Conservation (phyloP, 2,113 vertebrate genomes). For the Gnathonemus longibarbis region DNA sequence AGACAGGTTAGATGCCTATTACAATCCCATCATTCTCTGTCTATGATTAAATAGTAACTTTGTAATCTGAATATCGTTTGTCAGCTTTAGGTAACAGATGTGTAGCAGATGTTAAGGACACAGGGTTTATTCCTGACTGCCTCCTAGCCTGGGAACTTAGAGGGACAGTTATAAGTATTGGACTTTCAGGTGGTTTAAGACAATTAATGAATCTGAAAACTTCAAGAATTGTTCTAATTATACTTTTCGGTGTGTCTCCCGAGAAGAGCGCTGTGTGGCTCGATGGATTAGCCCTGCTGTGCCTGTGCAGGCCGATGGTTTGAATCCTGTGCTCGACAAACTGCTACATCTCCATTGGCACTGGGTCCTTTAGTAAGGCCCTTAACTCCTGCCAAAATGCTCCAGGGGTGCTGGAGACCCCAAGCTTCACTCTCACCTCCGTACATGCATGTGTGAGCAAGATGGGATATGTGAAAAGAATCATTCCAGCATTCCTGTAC, state of each 20-base stretch:
- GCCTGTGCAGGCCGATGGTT: not conserved
- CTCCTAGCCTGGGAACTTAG: not conserved
- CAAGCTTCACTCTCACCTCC: not conserved
- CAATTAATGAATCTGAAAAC: not conserved
- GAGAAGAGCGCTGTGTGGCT: not conserved
- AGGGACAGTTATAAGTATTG: not conserved
- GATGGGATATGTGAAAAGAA: not conserved
- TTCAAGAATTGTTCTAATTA: not conserved
- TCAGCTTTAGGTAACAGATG: not conserved
- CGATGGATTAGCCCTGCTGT: not conserved
- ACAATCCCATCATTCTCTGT: not conserved
- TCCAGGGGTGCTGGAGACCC: not conserved
- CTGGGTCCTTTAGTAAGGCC: not conserved
- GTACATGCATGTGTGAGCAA: not conserved
- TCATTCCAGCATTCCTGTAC: not conserved
- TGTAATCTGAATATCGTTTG: not conserved
- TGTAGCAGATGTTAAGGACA: not conserved
- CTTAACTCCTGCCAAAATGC: not conserved
- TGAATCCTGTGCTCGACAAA: not conserved
- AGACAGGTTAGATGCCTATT: not conserved
- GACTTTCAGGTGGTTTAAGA: not conserved
- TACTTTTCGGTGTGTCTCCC: not conserved
- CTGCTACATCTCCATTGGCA: not conserved
- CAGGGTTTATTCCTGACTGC: not conserved
- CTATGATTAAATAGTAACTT: conserved; percentile 1